Percentiles rank a stretch among this genome's conserved stretches.
Conservation (phyloP, 2,888 invertebrate species). For the Conchocele bisecta region DNA sequence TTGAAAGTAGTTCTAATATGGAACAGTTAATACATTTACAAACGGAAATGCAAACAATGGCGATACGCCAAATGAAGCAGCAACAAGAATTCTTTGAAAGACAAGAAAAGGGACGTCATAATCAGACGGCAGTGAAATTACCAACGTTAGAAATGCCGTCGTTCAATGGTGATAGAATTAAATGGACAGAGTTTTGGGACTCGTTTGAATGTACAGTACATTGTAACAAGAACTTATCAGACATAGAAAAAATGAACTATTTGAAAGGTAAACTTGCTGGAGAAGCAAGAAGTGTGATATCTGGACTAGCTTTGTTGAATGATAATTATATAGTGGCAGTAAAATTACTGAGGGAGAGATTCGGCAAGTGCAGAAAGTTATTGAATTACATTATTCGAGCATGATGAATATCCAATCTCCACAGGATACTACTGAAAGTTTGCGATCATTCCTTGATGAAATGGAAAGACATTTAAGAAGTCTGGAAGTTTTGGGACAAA, state of each 20-base stretch:
- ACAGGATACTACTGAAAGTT: not conserved
- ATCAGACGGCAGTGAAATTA: not conserved
- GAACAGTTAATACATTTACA: not conserved
- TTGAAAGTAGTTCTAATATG: not conserved
- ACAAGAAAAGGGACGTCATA: not conserved
- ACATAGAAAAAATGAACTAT: conserved; percentile 20
- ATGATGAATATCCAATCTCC: conserved; percentile 14
- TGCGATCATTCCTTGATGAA: conserved; percentile 13
- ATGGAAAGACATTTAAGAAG: conserved; percentile 18
- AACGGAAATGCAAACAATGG: not conserved
- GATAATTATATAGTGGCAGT: conserved; percentile 25
- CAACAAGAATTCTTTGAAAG: not conserved
- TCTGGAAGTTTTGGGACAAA: conserved; percentile 1
- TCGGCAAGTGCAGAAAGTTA: conserved; percentile 25
- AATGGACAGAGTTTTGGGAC: not conserved
- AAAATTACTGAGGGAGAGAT: conserved; percentile 10
- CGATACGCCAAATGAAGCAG: not conserved
- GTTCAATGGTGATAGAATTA: not conserved
- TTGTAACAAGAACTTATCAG: not conserved
- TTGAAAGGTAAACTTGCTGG: conserved; percentile 11
- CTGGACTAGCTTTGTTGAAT: conserved; percentile 27
- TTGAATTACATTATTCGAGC: conserved; percentile 14
- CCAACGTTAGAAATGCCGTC: not conserved
- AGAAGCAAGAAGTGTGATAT: conserved; percentile 17
- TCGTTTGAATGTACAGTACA: conserved; percentile 10